phyloP scores from a whole-genome alignment of 2,888 invertebrate species.

The Leucophora obtusa region DNA sequence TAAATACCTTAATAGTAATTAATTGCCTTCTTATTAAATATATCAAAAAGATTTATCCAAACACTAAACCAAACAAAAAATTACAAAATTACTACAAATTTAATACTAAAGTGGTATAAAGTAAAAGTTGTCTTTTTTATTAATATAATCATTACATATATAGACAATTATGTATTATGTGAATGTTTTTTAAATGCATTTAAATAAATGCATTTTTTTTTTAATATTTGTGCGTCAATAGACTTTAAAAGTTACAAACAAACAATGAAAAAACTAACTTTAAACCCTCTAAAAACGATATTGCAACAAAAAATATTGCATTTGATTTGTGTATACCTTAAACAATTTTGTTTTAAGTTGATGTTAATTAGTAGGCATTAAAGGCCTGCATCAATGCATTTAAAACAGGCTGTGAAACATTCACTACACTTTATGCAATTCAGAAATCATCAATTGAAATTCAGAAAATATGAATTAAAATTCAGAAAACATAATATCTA shows the following conservation, averaged over 20 bases:
- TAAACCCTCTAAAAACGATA: slow-evolving; percentile 17
- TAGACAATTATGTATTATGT: not conserved
- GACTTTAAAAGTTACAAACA: slow-evolving; percentile 46
- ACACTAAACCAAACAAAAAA: not conserved
- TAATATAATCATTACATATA: not conserved
- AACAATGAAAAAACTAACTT: slow-evolving; percentile 24
- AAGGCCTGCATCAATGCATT: too few relatives aligned
- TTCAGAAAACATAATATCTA: too few relatives aligned
- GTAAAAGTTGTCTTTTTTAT: slow-evolving; percentile 22
- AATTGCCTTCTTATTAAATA: not conserved
- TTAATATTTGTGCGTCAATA: slow-evolving; percentile 24
- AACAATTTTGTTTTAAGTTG: slow-evolving; percentile 30
- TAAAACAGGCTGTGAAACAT: too few relatives aligned
- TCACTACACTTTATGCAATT: too few relatives aligned
- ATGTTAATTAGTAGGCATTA: slow-evolving; percentile 2
- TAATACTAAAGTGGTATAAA: slow-evolving; percentile 27
- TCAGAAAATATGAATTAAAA: too few relatives aligned
- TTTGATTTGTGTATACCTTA: not conserved
- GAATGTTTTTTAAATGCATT: slow-evolving; percentile 33
- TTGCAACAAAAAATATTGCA: slow-evolving; percentile 35
- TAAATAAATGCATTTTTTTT: slow-evolving; percentile 35
- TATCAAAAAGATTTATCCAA: not conserved
- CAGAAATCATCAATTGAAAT: too few relatives aligned
- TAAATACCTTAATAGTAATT: slow-evolving; percentile 6
- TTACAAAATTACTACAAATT: not conserved